Percentiles rank a stretch among this genome's conserved stretches.
Conservation (phyloP, 2,888 invertebrate species). For the Plutella xylostella region DNA sequence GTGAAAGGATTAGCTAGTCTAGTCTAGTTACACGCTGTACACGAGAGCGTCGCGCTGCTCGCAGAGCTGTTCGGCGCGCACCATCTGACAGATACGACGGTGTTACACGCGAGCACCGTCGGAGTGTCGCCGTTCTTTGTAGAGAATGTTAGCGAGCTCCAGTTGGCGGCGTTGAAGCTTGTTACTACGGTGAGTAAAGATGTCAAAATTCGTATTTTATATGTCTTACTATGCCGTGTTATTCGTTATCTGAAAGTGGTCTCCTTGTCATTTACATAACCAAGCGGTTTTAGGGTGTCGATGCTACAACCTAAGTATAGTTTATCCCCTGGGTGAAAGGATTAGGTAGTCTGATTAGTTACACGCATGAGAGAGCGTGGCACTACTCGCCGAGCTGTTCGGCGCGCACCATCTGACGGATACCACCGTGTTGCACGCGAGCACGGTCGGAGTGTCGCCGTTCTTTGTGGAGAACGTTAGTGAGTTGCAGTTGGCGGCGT, state of each 20-base stretch:
- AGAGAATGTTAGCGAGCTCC: conserved; percentile 96
- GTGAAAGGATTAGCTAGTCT: too few species aligned
- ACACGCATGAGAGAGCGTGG: conserved; percentile 89
- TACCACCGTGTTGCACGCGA: conserved; percentile 93
- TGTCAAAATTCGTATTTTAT: too few species aligned
- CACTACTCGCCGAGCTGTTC: conserved; percentile 86
- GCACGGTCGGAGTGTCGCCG: conserved; percentile 94
- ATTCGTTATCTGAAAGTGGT: too few species aligned
- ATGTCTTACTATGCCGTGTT: too few species aligned
- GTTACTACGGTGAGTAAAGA: conserved; percentile 88
- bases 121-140: conserved; percentile 99
- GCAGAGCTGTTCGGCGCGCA: conserved; percentile 39
- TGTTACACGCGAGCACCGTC: conserved; percentile 92
- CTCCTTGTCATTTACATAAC: too few species aligned
- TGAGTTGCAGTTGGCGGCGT: conserved; percentile 93
- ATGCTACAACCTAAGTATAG: too few species aligned
- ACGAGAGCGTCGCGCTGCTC: conserved; percentile 85
- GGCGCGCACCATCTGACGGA: conserved; percentile 95
- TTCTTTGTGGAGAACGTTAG: conserved; percentile 99
- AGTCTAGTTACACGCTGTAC: conserved; percentile 77
- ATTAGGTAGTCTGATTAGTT: too few species aligned
- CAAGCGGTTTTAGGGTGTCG: too few species aligned
- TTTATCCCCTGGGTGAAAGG: too few species aligned
- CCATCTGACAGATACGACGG: conserved; percentile 94
- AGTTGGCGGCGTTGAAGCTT: conserved; percentile 93